Evolutionary conservation across 1,140 invertebrate species (phyloP).

Genomic region (Maniola jurtina): DNA sequence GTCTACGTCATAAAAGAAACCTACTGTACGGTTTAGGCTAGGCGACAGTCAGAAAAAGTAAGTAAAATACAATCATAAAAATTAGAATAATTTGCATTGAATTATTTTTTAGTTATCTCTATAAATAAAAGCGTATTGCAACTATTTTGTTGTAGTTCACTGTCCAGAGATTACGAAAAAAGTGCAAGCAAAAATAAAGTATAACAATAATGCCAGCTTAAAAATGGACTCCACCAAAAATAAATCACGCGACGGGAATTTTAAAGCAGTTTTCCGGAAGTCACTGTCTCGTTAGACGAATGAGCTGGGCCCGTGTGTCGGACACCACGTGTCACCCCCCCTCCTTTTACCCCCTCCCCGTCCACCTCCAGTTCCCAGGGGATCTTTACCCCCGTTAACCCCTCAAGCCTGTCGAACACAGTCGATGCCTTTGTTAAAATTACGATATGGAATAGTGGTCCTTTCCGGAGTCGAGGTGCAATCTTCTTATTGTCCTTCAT

Average conservation of each 20-base stretch:
- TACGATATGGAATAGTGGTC: conserved; percentile 48
- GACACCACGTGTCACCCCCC: conserved; percentile 47
- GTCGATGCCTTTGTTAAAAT: conserved; percentile 67
- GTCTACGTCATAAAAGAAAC: no score
- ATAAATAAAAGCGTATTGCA: no score
- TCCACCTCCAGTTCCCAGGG: conserved; percentile 31
- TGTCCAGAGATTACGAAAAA: background rate
- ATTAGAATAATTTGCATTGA: no score
- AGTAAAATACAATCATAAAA: no score
- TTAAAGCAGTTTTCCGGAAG: conserved; percentile 46
- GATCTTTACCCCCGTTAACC: conserved; percentile 40
- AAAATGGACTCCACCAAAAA: conserved; percentile 18
- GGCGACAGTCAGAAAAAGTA: no score
- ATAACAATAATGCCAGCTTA: conserved; percentile 2
- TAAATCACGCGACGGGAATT: conserved; percentile 42
- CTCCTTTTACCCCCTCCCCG: conserved; percentile 31
- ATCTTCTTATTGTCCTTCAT: conserved; percentile 10
- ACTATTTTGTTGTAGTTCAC: no score
- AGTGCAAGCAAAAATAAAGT: conserved; percentile 7
- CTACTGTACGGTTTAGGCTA: no score
- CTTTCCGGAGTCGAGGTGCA: conserved; percentile 29
- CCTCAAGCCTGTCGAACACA: conserved; percentile 61
- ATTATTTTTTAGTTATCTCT: no score
- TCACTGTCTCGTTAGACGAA: conserved; percentile 58
- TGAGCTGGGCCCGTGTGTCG: conserved; percentile 46